phyloP scores from a whole-genome alignment of 2,113 vertebrate species.

The Muntiacus muntjak region DNA sequence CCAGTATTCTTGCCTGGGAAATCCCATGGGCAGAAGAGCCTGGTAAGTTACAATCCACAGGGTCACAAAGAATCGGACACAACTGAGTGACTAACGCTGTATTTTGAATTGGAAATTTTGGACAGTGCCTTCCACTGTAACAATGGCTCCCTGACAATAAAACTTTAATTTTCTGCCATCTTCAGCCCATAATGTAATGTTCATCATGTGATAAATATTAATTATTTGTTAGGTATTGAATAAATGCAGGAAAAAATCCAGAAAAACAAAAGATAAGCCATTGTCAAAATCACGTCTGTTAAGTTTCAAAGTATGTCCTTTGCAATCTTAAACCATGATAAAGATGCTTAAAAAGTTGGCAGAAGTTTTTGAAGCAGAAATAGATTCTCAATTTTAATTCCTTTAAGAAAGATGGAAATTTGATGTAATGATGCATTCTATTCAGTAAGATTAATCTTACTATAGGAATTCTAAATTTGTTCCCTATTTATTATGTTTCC shows the following conservation, averaged over 20 bases:
- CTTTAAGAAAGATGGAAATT: neutral
- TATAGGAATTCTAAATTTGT: neutral
- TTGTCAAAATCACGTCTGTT: neutral
- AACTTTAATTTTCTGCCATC: neutral
- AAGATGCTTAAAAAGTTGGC: neutral
- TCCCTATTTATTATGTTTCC: neutral
- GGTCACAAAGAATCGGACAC: neutral
- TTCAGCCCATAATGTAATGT: neutral
- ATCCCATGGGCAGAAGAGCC: neutral
- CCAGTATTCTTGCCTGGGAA: neutral
- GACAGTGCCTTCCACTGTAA: neutral
- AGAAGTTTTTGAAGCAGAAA: neutral
- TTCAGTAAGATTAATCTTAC: neutral
- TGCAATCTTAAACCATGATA: neutral
- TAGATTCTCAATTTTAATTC: neutral
- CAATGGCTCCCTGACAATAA: neutral
- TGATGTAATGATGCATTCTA: neutral
- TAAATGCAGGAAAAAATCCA: neutral
- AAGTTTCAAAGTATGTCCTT: neutral
- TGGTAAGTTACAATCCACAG: neutral
- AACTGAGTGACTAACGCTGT: neutral
- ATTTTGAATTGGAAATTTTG: neutral
- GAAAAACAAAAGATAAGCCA: neutral
- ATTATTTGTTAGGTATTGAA: neutral
- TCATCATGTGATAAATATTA: neutral